Percentiles rank a stretch among this genome's conserved stretches.
These are phyloP conservation scores for Nemapogon koenigi DNA, from an alignment of 2,888 invertebrate genomes.

Conservation along the genomic window DNA sequence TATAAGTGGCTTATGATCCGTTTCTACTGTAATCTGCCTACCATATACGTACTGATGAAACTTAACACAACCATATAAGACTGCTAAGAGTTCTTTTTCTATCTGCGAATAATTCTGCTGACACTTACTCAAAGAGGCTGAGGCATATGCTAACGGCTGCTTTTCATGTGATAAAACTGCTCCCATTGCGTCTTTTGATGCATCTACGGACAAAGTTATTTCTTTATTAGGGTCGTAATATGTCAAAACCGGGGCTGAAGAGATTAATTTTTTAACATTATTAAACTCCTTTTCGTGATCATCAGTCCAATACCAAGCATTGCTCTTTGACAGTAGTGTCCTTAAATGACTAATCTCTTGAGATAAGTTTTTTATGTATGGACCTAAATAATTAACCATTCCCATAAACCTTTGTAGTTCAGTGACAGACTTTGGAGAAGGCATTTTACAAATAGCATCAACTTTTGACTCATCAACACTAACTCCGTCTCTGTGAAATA, in stretches of 20 bases:
- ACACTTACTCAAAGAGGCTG: constrained; percentile 13
- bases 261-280: constrained; percentile 14
- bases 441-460: constrained; percentile 16
- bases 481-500: constrained; percentile 15
- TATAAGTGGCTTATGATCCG: constrained; percentile 24
- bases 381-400: constrained; percentile 17
- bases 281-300: constrained; percentile 18
- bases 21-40: constrained; percentile 16
- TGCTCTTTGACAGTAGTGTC: constrained; percentile 19
- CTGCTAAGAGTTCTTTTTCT: constrained; percentile 18
- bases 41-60: constrained; percentile 14
- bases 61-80: constrained; percentile 17
- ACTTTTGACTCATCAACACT: constrained; percentile 14
- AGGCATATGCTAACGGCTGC: constrained; percentile 20
- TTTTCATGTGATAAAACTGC: constrained; percentile 18
- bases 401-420: constrained; percentile 19
- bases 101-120: constrained; percentile 19
- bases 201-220: constrained; percentile 14
- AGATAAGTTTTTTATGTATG: constrained; percentile 16
- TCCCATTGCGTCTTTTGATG: constrained; percentile 16
- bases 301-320: constrained; percentile 20
- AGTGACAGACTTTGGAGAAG: constrained; percentile 11
- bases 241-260: constrained; percentile 16
- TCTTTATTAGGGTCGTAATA: constrained; percentile 16
- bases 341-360: constrained; percentile 9